Conservation (phyloP, 2,888 invertebrate genomes). For the Phalera bucephala region DNA sequence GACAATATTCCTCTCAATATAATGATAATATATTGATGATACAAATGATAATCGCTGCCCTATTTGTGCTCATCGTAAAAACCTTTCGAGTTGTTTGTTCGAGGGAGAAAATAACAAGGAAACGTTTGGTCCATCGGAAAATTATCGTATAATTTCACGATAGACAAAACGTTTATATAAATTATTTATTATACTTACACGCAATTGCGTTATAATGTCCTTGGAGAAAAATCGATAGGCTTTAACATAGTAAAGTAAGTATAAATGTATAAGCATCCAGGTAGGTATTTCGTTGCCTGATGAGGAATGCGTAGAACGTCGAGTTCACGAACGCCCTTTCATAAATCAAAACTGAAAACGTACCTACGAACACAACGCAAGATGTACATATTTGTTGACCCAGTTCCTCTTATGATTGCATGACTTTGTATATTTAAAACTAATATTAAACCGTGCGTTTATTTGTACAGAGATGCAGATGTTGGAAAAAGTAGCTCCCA, state of each 20-base stretch:
- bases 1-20: too few relatives aligned
- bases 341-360: constrained; percentile 29
- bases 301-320: constrained; percentile 17
- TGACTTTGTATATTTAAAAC: constrained; percentile 28
- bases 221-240: constrained; percentile 14
- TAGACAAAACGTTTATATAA: too few relatives aligned
- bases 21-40: constrained; percentile 4
- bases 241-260: constrained; percentile 11
- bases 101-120: constrained; percentile 4
- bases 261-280: constrained; percentile 10
- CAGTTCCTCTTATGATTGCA: constrained; percentile 27
- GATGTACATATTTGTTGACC: constrained; percentile 21
- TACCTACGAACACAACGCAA: constrained; percentile 2
- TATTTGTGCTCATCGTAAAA: constrained; percentile 11
- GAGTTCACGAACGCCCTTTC: constrained; percentile 18
- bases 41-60: constrained; percentile 9
- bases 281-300: constrained; percentile 12
- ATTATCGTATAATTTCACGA: constrained; percentile 6
- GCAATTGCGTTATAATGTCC: constrained; percentile 9
- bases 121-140: constrained; percentile 6
- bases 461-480: constrained; percentile 29
- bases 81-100: constrained; percentile 10
- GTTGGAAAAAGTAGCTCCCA: constrained; percentile 15
- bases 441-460: constrained; percentile 19
- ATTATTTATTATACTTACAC: too few relatives aligned